Percentiles rank a stretch among this genome's conserved stretches.
These are phyloP conservation scores for Virgularia gustaviana DNA, from an alignment of 92 coral and sea anemone genomes.

Conservation along the genomic window DNA sequence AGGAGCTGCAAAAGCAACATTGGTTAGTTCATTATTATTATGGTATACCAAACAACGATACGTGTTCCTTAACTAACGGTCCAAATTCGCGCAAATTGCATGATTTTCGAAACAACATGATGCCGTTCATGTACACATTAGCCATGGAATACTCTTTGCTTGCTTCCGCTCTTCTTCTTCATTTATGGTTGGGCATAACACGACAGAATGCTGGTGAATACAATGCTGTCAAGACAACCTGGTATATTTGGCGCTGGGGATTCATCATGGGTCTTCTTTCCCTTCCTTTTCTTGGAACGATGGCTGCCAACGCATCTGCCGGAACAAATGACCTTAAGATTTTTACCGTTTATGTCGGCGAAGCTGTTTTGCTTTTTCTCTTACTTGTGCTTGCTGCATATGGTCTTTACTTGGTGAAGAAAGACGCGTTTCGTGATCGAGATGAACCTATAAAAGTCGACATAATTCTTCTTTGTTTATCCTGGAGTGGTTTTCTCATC, in stretches of 20 bases:
- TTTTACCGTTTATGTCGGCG: neutral
- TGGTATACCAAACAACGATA: neutral
- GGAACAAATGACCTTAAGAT: neutral
- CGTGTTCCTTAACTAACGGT: neutral
- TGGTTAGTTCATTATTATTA: slow-evolving; percentile 16
- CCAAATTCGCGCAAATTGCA: slow-evolving; percentile 8
- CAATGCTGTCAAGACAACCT: neutral
- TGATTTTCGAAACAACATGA: neutral
- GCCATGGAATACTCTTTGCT: slow-evolving; percentile 41
- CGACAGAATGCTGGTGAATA: slow-evolving; percentile 14
- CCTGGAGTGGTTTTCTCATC: slow-evolving; percentile 9
- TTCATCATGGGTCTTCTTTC: slow-evolving; percentile 17
- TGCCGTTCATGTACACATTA: slow-evolving; percentile 19
- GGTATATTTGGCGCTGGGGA: slow-evolving; percentile 22
- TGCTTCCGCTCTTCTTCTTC: slow-evolving; percentile 27
- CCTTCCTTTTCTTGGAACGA: slow-evolving; percentile 14
- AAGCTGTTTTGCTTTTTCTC: neutral
- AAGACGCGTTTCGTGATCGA: neutral
- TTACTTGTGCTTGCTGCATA: neutral
- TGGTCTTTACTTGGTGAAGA: neutral
- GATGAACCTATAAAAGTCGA: neutral
- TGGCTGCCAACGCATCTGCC: slow-evolving; percentile 3
- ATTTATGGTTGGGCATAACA: slow-evolving; percentile 23
- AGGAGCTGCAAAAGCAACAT: neutral
- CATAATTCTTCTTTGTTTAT: slow-evolving; percentile 6